Percentiles rank a stretch among this genome's conserved stretches.
Evolutionary conservation across 2,888 invertebrate species (phyloP).

Genomic region (Trypoxylon attenuatum): DNA sequence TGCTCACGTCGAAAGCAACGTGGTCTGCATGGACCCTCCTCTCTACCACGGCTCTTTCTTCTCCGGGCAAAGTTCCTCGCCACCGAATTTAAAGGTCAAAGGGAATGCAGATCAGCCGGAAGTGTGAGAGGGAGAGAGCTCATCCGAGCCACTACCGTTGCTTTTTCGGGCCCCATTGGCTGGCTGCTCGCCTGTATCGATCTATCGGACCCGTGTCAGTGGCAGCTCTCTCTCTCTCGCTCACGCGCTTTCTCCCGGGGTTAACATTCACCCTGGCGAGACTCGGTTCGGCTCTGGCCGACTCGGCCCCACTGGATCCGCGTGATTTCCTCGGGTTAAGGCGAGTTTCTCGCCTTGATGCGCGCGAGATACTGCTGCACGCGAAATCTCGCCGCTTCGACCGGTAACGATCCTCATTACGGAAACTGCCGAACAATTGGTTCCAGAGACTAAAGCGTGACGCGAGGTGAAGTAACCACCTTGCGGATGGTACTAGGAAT

Average conservation of each 20-base stretch:
- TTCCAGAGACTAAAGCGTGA: too few species aligned
- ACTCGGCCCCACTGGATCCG: not conserved
- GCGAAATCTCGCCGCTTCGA: not conserved
- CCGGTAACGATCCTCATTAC: not conserved
- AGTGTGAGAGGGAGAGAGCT: too few species aligned
- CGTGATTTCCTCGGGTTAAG: not conserved
- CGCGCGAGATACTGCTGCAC: not conserved
- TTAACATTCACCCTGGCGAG: too few species aligned
- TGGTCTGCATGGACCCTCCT: too few species aligned
- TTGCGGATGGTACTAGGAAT: too few species aligned
- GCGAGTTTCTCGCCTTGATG: not conserved
- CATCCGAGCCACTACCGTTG: too few species aligned
- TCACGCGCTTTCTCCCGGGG: not conserved
- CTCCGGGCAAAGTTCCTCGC: constrained; percentile 22
- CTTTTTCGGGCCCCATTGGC: too few species aligned
- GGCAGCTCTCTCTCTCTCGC: too few species aligned
- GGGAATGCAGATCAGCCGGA: constrained; percentile 66
- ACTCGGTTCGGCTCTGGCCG: not conserved
- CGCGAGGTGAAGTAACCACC: too few species aligned
- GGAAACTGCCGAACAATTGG: too few species aligned
- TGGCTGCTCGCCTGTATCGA: too few species aligned
- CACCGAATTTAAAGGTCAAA: constrained; percentile 69
- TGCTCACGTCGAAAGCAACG: not conserved
- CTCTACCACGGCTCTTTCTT: not conserved
- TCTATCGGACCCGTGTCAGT: too few species aligned